phyloP scores from a whole-genome alignment of 2,888 invertebrate species.

The Neuroscelio doddi region DNA sequence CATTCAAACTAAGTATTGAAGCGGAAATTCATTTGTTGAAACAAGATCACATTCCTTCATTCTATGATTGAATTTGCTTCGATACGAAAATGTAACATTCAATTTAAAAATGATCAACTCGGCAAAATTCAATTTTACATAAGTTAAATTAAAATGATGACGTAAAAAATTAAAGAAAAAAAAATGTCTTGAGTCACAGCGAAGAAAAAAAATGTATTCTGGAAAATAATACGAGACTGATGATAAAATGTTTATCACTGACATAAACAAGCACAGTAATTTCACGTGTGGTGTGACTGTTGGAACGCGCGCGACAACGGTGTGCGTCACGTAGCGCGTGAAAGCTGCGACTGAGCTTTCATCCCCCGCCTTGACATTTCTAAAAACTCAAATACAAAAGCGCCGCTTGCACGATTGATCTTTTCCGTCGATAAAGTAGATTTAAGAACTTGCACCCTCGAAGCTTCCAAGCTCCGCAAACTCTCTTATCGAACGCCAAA shows the following conservation, averaged over 20 bases:
- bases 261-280: slow-evolving; percentile 12
- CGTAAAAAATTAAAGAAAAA: too few relatives aligned
- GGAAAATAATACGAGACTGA: not conserved
- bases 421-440: slow-evolving; percentile 34
- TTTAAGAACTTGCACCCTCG: slow-evolving; percentile 11
- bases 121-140: too few relatives aligned
- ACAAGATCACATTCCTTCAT: too few relatives aligned
- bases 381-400: slow-evolving; percentile 8
- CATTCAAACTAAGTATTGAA: too few relatives aligned
- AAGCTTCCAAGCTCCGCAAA: slow-evolving; percentile 13
- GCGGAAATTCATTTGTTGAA: too few relatives aligned
- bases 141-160: too few relatives aligned
- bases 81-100: too few relatives aligned
- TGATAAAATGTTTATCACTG: not conserved
- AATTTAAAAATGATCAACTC: too few relatives aligned
- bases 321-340: slow-evolving; percentile 62
- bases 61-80: too few relatives aligned
- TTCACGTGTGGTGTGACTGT: slow-evolving; percentile 48
- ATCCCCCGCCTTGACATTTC: slow-evolving; percentile 51
- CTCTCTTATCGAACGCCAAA: slow-evolving; percentile 28
- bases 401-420: slow-evolving; percentile 22
- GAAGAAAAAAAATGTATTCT: too few relatives aligned
- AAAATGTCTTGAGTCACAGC: too few relatives aligned
- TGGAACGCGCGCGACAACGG: slow-evolving; percentile 45
- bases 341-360: slow-evolving; percentile 68